phyloP scores from a whole-genome alignment of 2,113 vertebrate genomes.

The Bubo scandiacus region DNA sequence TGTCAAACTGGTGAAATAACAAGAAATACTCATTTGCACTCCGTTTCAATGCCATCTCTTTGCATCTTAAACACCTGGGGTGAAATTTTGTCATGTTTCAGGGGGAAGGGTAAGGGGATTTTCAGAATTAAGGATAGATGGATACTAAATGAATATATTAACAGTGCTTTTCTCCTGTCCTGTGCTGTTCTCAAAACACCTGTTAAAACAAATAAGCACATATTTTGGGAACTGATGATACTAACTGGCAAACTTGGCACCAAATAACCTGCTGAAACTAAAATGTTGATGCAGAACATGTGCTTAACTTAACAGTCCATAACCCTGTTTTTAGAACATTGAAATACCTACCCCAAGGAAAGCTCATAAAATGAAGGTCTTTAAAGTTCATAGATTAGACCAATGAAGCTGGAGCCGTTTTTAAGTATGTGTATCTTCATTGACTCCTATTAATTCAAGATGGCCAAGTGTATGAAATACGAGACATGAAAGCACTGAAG shows the following conservation, averaged over 20 bases:
- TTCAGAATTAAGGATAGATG: conserved; percentile 27
- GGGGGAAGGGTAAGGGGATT: neutral
- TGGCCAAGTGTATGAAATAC: neutral
- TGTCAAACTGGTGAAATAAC: neutral
- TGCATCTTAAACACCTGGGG: neutral
- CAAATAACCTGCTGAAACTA: conserved; percentile 61
- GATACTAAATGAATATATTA: conserved; percentile 43
- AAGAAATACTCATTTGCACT: neutral
- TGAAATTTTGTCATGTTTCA: neutral
- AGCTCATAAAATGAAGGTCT: conserved; percentile 53
- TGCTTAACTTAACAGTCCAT: conserved; percentile 69
- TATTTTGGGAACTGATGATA: conserved; percentile 53
- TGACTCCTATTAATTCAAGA: conserved; percentile 50
- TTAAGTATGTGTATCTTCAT: conserved; percentile 19
- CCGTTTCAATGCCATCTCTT: neutral
- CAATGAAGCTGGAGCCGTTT: neutral
- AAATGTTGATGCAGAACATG: conserved; percentile 66
- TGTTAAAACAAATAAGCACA: conserved; percentile 57
- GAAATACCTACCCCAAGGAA: conserved; percentile 60
- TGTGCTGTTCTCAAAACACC: conserved; percentile 55
- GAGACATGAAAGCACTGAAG: neutral
- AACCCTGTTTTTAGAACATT: conserved; percentile 63
- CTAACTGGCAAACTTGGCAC: conserved; percentile 64
- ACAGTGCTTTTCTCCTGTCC: conserved; percentile 45
- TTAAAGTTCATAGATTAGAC: conserved; percentile 60